Base-by-base conservation (phyloP, 1,140 invertebrate genomes). In the Neodiprion virginianus region DNA sequence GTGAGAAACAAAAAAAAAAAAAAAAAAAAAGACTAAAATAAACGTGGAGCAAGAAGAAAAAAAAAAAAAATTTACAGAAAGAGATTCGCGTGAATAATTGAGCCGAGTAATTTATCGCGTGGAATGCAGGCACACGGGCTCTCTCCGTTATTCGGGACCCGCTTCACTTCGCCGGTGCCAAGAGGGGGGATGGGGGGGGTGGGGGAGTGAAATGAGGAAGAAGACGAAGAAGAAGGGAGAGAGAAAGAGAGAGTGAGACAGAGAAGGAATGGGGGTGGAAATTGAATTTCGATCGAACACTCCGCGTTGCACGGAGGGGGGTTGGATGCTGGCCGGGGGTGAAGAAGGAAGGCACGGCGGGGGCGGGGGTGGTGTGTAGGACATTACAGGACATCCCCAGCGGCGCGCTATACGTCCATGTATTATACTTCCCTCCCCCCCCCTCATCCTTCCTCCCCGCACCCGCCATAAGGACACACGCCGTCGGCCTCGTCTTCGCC, bases 361-460 rank as follows among this genome's bases (percentile, higher is more conserved):
- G 71, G 70, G 48, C 67, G 76, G 67, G 40, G 47, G 21, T n/a
- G 53, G 50, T 48, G n/a, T 48, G 70, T 50, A 47, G 70, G 70
- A 50, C 74, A 71, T 71, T 71, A 71, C 40, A 71, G 70, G 40
- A 65, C 53, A 61, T 61, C 53, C 53, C 53, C 53, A 61, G 28
- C 28, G 28, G 28, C 28, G 28, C 28, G 28, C 28, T 40, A 5
- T 40, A 40, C 28, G 28, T 40, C 28, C 5, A 40, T 40, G 28
- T 40, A 40, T 40, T 40, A 40, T 40, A 40, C 28, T 21, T 79
- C 77, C 79, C 67, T 67, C 70, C 23, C 75, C 48, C 61, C 49
- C 17, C 48, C 50, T 9, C 23, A 17, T 0, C 67, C 70, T 8
- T 53, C 49, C 67, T 69, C 48, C 47, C 76, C 72, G 66, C 69